Conservation (phyloP, 1,140 invertebrate species). For the Zeugodacus cucurbitae region DNA sequence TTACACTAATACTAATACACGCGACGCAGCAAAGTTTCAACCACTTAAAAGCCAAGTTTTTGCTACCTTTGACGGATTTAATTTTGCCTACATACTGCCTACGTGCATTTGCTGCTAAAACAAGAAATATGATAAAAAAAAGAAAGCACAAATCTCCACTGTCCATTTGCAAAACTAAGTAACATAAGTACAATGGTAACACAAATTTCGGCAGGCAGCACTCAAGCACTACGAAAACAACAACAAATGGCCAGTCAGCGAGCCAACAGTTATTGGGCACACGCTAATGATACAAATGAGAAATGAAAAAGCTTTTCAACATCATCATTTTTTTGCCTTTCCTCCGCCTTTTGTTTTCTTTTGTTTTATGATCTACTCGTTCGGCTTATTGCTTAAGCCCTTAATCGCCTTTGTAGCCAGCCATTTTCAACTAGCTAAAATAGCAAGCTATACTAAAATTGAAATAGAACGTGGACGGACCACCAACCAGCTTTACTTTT, state of each 20-base stretch:
- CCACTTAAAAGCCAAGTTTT: not conserved
- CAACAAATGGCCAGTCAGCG: not conserved
- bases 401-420: conserved; percentile 17
- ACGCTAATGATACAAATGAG: conserved; percentile 29
- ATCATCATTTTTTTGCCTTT: not conserved
- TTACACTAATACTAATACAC: not conserved
- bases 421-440: not conserved
- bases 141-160: not conserved
- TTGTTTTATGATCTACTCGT: conserved; percentile 11
- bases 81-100: not conserved
- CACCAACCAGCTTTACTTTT: not conserved
- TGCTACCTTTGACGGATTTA: not conserved
- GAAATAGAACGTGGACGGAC: not conserved
- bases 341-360: not conserved
- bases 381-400: conserved; percentile 14
- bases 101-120: not conserved
- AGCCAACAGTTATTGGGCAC: not conserved
- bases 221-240: not conserved
- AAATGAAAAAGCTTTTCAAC: conserved; percentile 11
- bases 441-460: not conserved
- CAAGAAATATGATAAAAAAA: not conserved
- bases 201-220: not conserved
- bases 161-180: not conserved
- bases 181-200: not conserved
- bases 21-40: not conserved